Conservation (phyloP, 2,888 invertebrate species). For the Chloroclysta siterata region DNA sequence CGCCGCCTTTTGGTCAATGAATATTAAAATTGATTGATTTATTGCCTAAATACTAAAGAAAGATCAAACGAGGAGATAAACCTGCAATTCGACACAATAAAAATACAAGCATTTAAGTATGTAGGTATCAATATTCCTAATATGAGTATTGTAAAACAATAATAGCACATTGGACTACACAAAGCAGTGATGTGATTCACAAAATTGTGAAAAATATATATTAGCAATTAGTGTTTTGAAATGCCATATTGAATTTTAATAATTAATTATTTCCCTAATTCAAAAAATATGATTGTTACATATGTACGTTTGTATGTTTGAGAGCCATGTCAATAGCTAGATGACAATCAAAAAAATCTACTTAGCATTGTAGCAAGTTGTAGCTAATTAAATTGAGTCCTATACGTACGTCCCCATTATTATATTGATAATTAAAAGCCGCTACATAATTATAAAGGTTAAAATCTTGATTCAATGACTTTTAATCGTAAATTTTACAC, state of each 20-base stretch:
- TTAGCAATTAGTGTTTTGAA: not conserved
- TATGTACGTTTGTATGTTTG: too few species aligned
- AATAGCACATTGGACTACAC: slow-evolving; percentile 16
- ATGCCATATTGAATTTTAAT: too few species aligned
- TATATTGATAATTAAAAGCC: too few species aligned
- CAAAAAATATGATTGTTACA: too few species aligned
- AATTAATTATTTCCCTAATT: too few species aligned
- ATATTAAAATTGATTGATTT: slow-evolving; percentile 10
- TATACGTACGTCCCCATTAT: too few species aligned
- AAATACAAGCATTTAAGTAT: not conserved
- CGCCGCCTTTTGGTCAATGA: slow-evolving; percentile 23
- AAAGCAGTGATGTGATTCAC: slow-evolving; percentile 12
- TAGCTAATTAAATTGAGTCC: too few species aligned
- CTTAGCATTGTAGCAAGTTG: too few species aligned
- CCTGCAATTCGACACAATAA: slow-evolving; percentile 1
- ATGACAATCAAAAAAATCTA: too few species aligned
- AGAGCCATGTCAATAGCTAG: too few species aligned
- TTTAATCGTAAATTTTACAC: not conserved
- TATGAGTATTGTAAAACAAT: not conserved
- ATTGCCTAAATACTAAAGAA: not conserved
- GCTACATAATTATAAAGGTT: too few species aligned
- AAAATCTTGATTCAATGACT: too few species aligned
- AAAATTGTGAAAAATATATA: not conserved
- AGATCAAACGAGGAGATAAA: not conserved
- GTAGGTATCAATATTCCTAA: not conserved